Evolutionary conservation across 2,113 vertebrate genomes (phyloP), one percentile per base, ranked within the genome.

Genomic region (Cyanocitta stelleri): DNA sequence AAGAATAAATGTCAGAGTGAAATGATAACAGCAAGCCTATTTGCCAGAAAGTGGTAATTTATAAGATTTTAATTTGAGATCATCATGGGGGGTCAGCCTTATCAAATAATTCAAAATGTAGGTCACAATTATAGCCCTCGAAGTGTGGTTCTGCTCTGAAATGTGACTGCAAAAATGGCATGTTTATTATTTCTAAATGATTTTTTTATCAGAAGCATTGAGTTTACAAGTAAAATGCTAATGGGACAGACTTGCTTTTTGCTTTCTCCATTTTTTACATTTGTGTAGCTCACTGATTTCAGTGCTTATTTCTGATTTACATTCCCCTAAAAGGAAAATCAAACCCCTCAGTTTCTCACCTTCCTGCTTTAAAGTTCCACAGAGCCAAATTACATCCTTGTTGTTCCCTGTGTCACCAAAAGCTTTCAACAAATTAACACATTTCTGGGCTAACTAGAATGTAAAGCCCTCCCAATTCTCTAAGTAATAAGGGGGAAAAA

Each of bases 41-140:
- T 96, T 96, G 93, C 92, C 95, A 97, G 95, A 90, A 96, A 96
- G 96, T 92, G 96, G 96, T 96, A 97, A 97, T 97, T 97, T 96
- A 95, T 97, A 97, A 97, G 96, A 95, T 94, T 97, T 96, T 96
- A 96, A 97, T 97, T 96, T 96, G 92, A 95, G 95, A 96, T 96
- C 96, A 96, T 97, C 92, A 87, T 79, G 88, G 96, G 96, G 96
- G 95, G 94, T 96, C 96, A 96, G 91, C 85, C 94, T 97, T 96
- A 96, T 96, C 96, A 97, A 96, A 95, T 96, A 96, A 96, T 94
- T 97, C 96, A 96, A 92, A 97, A 97, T 93, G 90, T 96, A 96
- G 93, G 93, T 96, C 95, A 94, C 88, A 95, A 87, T 96, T 95
- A 96, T 33, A 96, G 86, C 83, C 93, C 79, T 37, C 66, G 37